Percentiles rank a stretch among this genome's conserved stretches.
phyloP scores from a whole-genome alignment of 2,113 vertebrate species.

The mouse (Mus musculus) region GRCm39 chr17:78983501-78984000 shows the following conservation, averaged over 20 bases:
- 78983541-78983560: not conserved
- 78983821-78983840: not conserved
- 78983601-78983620: not conserved
- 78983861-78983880: not conserved
- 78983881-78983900: not conserved
- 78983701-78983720: too few relatives aligned
- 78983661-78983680: too few relatives aligned
- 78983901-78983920: not conserved
- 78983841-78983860: not conserved
- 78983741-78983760: too few relatives aligned
- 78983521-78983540: not conserved
- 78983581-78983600: not conserved
- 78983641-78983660: too few relatives aligned
- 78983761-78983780: too few relatives aligned
- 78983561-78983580: not conserved
- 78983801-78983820: not conserved
- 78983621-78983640: not conserved
- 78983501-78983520: conserved; percentile 23
- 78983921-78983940: not conserved
- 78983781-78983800: not conserved
- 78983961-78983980: too few relatives aligned
- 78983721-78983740: too few relatives aligned
- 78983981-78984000: not conserved
- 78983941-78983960: not conserved
- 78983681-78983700: too few relatives aligned